Percentiles rank a stretch among this genome's conserved stretches.
Conservation (phyloP, 2,113 vertebrate species). For the Forbesichthys papilliferus region DNA sequence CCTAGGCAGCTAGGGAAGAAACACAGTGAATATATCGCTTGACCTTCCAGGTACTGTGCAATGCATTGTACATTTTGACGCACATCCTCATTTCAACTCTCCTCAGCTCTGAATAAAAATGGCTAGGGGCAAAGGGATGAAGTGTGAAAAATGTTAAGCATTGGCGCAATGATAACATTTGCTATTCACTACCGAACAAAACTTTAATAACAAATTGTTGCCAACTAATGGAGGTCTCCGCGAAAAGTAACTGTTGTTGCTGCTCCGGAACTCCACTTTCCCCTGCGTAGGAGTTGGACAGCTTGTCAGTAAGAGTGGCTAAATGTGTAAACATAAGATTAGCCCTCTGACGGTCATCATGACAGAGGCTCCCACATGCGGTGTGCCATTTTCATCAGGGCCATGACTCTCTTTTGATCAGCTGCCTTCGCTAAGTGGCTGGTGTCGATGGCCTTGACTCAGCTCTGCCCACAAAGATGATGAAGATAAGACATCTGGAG, state of each 20-base stretch:
- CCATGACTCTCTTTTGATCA: conserved; percentile 61
- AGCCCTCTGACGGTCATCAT: conserved; percentile 44
- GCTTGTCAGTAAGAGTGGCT: not conserved
- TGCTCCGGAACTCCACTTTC: conserved; percentile 3
- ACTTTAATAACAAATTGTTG: not conserved
- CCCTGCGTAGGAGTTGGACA: conserved; percentile 18
- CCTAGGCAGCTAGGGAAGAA: too few species aligned
- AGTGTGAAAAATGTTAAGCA: too few species aligned
- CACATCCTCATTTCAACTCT: not conserved
- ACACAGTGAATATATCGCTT: too few species aligned
- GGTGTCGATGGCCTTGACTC: conserved; percentile 68
- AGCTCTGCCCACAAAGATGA: conserved; percentile 59
- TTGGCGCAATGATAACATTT: not conserved
- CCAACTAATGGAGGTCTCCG: conserved; percentile 2
- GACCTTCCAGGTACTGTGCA: too few species aligned
- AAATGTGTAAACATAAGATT: conserved; percentile 37
- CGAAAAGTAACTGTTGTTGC: not conserved
- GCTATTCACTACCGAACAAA: not conserved
- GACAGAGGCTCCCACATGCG: conserved; percentile 49
- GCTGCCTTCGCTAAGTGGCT: conserved; percentile 67
- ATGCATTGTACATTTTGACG: too few species aligned
- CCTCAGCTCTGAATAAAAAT: not conserved
- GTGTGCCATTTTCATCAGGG: conserved; percentile 50
- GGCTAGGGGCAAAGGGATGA: too few species aligned
- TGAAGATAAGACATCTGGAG: conserved; percentile 69